Evolutionary conservation across 2,888 invertebrate genomes (phyloP), one percentile per base, ranked within the genome.

Genomic region (Yponomeuta cagnagella): DNA sequence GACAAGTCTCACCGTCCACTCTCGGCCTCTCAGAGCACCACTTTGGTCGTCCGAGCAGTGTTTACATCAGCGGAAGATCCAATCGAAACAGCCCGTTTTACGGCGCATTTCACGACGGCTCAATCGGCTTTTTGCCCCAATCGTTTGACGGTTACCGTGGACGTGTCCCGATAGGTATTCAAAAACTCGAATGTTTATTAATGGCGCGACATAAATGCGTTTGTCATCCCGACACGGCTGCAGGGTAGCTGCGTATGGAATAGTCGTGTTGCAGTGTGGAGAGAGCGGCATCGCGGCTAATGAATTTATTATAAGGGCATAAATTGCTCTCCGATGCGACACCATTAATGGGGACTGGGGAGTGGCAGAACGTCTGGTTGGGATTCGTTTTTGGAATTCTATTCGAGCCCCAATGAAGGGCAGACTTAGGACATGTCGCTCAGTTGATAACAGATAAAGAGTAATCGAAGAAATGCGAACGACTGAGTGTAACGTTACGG

Each of bases 231-330:
- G 64, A 31, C 30, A 48, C 48, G 70, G 70, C 70, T 70, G 71
- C 72, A 71, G 74, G 12, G 74, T 74, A 74, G 74, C 12, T 76
- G 77, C 74, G 76, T 76, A 77, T 74, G 72, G 75, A 73, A 72
- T 72, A 74, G 68, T 77, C 75, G 75, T 78, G 77, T 78, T 79
- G 76, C 78, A 79, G 78, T 77, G 72, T 73, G 74, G 72, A 33
- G 33, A 33, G 1, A 73, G 73, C 75, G 75, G 73, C 74, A 74
- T 74, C 76, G 75, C 75, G 69, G 77, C 87, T 92, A 92, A 91
- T 91, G 90, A 92, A 92, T 92, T 90, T 91, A 92, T 91, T 90
- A 90, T 90, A 89, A 88, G 86, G 83, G 84, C 89, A 91, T 90
- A 90, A 91, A 91, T 90, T 89, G 89, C 82, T 79, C 82, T 84